A percentile compares a stretch with the other conserved stretches of the same genome.
Evolutionary conservation across 2,113 vertebrate species (phyloP).

Genomic region (Poecilia latipinna): DNA sequence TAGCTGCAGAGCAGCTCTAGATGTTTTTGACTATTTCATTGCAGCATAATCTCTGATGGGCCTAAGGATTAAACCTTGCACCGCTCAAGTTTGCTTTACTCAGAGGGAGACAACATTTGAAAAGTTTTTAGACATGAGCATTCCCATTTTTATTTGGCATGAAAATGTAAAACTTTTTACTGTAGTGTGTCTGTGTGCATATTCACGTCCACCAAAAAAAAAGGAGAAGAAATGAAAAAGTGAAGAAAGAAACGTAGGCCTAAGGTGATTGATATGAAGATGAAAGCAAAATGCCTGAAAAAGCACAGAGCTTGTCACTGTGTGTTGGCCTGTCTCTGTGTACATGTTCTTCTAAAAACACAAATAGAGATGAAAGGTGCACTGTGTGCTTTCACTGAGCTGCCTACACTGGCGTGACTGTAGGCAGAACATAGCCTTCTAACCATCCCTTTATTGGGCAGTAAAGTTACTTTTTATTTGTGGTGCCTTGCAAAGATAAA

Average conservation of each 20-base stretch:
- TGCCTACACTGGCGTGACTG: slow-evolving; percentile 1
- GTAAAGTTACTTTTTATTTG: not conserved
- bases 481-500: not conserved
- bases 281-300: slow-evolving; percentile 49
- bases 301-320: slow-evolving; percentile 28
- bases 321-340: slow-evolving; percentile 28
- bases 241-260: slow-evolving; percentile 16
- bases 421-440: not conserved
- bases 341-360: slow-evolving; percentile 45
- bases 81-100: slow-evolving; percentile 42
- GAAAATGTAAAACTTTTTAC: slow-evolving; percentile 50
- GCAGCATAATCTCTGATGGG: slow-evolving; percentile 51
- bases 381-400: slow-evolving; percentile 9
- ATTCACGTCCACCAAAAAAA: slow-evolving; percentile 30
- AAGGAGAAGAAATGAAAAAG: not conserved
- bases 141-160: slow-evolving; percentile 14
- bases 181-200: slow-evolving; percentile 13
- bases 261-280: slow-evolving; percentile 57
- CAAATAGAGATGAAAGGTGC: slow-evolving; percentile 57
- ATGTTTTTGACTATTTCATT: slow-evolving; percentile 59
- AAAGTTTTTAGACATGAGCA: slow-evolving; percentile 40
- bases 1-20: slow-evolving; percentile 36
- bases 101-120: slow-evolving; percentile 27
- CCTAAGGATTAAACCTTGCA: slow-evolving; percentile 55
- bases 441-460: no score